phyloP scores from a whole-genome alignment of 2,888 invertebrate genomes.

The Ornithoptera priamus region DNA sequence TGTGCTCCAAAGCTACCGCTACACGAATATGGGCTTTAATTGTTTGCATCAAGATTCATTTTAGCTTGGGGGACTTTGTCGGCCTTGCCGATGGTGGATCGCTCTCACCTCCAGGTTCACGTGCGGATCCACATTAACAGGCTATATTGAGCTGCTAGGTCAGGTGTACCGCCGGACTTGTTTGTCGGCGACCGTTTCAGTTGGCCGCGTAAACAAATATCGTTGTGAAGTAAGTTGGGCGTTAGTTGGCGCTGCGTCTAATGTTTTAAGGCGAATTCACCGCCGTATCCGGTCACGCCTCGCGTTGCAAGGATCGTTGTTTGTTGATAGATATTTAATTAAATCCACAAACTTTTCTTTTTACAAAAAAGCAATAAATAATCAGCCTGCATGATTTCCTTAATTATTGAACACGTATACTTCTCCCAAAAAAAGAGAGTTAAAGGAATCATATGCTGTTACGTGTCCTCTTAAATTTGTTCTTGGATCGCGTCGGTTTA shows the following conservation, averaged over 20 bases:
- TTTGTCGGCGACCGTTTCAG: constrained; percentile 60
- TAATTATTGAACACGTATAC: no score
- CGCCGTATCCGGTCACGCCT: constrained; percentile 64
- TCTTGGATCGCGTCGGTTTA: no score
- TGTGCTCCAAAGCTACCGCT: constrained; percentile 59
- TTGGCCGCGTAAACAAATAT: constrained; percentile 59
- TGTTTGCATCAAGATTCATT: constrained; percentile 55
- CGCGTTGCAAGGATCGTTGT: constrained; percentile 45
- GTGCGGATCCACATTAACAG: constrained; percentile 77
- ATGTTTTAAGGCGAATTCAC: constrained; percentile 68
- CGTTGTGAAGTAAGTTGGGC: constrained; percentile 66
- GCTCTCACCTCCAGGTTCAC: constrained; percentile 77
- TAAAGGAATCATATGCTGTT: no score
- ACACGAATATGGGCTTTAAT: constrained; percentile 70
- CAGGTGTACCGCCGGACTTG: constrained; percentile 52
- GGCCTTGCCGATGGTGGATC: constrained; percentile 77
- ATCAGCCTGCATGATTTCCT: no score
- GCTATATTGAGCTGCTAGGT: constrained; percentile 62
- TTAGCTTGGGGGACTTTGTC: constrained; percentile 58
- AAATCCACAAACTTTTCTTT: no score
- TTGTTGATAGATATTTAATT: not conserved
- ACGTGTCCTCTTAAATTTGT: no score
- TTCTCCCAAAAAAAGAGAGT: no score
- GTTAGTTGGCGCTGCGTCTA: constrained; percentile 52
- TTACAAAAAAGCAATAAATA: no score